Evolutionary conservation across 2,113 vertebrate genomes (phyloP).

Genomic region (Balaeniceps rex): DNA sequence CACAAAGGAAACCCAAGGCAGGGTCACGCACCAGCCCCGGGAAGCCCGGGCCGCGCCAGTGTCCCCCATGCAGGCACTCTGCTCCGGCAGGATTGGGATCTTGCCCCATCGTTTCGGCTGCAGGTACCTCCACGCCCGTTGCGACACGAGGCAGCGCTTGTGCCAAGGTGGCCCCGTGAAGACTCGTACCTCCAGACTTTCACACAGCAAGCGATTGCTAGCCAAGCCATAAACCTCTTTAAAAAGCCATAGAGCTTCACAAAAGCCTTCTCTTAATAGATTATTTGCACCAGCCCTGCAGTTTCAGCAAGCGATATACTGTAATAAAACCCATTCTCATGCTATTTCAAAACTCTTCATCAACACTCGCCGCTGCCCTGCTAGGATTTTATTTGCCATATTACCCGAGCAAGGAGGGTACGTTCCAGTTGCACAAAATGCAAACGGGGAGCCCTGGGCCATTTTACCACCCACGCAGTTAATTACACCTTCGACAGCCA

Average conservation of each 20-base stretch:
- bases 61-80: accelerated
- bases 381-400: slow-evolving; percentile 44
- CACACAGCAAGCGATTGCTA: background rate
- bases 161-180: background rate
- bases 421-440: slow-evolving; percentile 49
- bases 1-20: accelerated
- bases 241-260: slow-evolving; percentile 1
- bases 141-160: background rate
- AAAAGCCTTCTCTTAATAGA: background rate
- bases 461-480: slow-evolving; percentile 45
- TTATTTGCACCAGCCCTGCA: background rate
- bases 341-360: slow-evolving; percentile 50
- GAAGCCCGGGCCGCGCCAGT: accelerated
- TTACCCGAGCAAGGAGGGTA: slow-evolving; percentile 31
- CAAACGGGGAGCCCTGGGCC: slow-evolving; percentile 27
- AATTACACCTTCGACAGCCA: slow-evolving; percentile 35
- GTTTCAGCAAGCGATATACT: slow-evolving; percentile 10
- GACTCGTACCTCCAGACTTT: background rate
- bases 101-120: background rate
- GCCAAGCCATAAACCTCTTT: background rate
- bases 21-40: background rate
- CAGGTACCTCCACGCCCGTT: background rate
- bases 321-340: slow-evolving; percentile 62
- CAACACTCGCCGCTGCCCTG: slow-evolving; percentile 7
- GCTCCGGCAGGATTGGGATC: background rate